Conservation (phyloP, 1,140 invertebrate genomes). For the Gonioctena quinquepunctata region DNA sequence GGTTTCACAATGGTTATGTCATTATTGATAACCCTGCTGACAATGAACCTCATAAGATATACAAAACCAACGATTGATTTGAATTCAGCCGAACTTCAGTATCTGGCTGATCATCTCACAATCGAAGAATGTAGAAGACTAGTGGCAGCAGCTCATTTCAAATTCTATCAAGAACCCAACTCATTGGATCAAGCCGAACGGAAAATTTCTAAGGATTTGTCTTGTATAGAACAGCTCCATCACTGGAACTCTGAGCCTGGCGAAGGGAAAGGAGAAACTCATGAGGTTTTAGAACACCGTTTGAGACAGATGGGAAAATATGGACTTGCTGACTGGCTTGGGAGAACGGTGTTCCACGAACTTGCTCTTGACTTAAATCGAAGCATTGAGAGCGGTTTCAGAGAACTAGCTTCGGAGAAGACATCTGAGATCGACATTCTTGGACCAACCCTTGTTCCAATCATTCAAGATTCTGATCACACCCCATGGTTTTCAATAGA, state of each 20-base stretch:
- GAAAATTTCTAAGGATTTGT: slow-evolving; percentile 56
- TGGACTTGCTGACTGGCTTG: slow-evolving; percentile 65
- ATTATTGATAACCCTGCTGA: neutral
- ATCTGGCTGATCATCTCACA: slow-evolving; percentile 61
- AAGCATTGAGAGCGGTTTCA: slow-evolving; percentile 45
- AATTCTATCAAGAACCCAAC: slow-evolving; percentile 58
- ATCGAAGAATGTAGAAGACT: slow-evolving; percentile 61
- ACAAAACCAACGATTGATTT: slow-evolving; percentile 58
- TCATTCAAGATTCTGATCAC: slow-evolving; percentile 32
- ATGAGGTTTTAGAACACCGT: slow-evolving; percentile 59
- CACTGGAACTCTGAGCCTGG: slow-evolving; percentile 61
- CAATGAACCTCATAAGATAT: neutral
- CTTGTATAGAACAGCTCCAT: slow-evolving; percentile 61
- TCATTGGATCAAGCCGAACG: slow-evolving; percentile 56
- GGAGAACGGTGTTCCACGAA: slow-evolving; percentile 61
- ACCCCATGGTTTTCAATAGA: slow-evolving; percentile 40
- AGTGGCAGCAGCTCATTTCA: slow-evolving; percentile 61
- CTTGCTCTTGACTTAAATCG: slow-evolving; percentile 61
- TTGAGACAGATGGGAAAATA: slow-evolving; percentile 61
- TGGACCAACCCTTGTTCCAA: slow-evolving; percentile 28
- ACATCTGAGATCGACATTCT: neutral
- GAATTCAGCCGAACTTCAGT: slow-evolving; percentile 60
- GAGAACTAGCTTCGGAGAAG: neutral
- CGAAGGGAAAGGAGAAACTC: slow-evolving; percentile 61
- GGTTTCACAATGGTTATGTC: neutral